Conservation (phyloP, 2,113 vertebrate species). For the Oceanodroma tethys region DNA sequence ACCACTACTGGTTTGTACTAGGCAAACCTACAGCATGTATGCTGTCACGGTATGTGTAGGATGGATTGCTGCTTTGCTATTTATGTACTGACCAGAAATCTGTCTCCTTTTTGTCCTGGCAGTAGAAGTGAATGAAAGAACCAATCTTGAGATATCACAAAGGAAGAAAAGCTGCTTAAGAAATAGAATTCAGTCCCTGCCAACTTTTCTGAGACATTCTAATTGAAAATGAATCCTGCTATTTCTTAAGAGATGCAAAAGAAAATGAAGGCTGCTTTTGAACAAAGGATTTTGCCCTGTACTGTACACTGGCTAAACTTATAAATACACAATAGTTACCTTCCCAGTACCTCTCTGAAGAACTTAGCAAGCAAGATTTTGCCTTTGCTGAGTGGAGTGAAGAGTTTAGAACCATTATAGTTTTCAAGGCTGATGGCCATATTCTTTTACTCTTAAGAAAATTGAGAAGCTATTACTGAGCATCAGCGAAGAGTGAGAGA, state of each 20-base stretch:
- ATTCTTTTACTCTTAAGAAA: not conserved
- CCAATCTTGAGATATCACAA: conserved; percentile 29
- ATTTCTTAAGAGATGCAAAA: conserved; percentile 46
- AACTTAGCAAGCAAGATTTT: not conserved
- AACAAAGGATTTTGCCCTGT: conserved; percentile 29
- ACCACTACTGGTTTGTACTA: not conserved
- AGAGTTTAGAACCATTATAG: not conserved
- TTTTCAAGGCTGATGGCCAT: not conserved
- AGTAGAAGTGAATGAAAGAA: conserved; percentile 35
- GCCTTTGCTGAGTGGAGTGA: not conserved
- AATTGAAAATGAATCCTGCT: conserved; percentile 59
- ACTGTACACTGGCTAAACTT: conserved; percentile 1
- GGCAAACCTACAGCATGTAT: not conserved
- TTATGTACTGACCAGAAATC: conserved; percentile 7
- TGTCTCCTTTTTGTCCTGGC: conserved; percentile 14
- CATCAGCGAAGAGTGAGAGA: not conserved
- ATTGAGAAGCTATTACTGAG: not conserved
- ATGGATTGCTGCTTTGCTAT: not conserved
- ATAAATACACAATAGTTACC: not conserved
- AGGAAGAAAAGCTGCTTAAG: conserved; percentile 55
- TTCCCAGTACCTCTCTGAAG: not conserved
- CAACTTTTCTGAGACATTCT: conserved; percentile 49
- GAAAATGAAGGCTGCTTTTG: conserved; percentile 52
- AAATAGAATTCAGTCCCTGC: conserved; percentile 43
- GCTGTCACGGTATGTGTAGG: not conserved